A percentile compares a stretch with the other conserved stretches of the same genome.
These are phyloP conservation scores for Tipula helvola DNA, from an alignment of 2,888 invertebrate genomes.

Conservation along the genomic window DNA sequence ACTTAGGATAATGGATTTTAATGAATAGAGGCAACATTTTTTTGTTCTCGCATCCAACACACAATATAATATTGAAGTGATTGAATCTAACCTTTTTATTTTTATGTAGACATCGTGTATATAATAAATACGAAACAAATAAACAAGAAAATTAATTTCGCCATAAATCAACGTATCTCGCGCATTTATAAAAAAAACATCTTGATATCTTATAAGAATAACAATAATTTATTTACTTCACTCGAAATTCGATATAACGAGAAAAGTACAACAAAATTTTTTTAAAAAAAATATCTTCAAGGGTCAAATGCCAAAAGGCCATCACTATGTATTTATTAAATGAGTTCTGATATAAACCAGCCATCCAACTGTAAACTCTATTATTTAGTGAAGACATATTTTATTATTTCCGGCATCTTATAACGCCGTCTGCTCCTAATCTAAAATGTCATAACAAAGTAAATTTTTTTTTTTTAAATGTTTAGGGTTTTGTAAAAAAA, in stretches of 20 bases:
- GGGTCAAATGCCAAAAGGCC: conserved; percentile 4
- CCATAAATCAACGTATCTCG: neutral
- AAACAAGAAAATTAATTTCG: neutral
- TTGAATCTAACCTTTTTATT: neutral
- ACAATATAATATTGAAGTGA: neutral
- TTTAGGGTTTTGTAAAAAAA: neutral
- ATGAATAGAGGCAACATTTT: neutral
- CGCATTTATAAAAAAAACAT: neutral
- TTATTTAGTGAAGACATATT: neutral
- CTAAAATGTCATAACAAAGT: neutral
- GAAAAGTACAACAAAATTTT: neutral
- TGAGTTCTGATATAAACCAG: neutral
- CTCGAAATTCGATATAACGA: neutral
- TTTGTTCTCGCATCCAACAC: neutral
- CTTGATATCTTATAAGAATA: neutral
- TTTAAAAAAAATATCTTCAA: neutral
- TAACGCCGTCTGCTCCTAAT: neutral
- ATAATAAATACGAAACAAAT: neutral
- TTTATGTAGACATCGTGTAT: neutral
- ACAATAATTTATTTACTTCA: neutral
- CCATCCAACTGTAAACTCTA: neutral
- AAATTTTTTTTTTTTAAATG: neutral
- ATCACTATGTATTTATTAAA: neutral
- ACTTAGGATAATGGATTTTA: neutral
- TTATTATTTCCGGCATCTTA: neutral